phyloP scores from a whole-genome alignment of 2,888 invertebrate genomes.

The Agrochola circellaris region DNA sequence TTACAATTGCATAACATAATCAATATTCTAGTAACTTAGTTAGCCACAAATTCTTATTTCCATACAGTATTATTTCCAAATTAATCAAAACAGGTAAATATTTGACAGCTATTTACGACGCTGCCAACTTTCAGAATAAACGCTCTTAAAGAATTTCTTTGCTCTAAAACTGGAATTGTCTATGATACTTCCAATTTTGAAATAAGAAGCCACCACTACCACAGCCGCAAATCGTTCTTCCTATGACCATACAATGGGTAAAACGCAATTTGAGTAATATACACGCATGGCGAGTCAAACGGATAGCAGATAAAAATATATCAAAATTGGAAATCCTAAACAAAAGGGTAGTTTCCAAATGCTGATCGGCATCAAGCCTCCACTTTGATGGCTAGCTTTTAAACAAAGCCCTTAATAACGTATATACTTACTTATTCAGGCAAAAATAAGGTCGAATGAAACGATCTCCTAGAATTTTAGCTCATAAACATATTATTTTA shows the following conservation, averaged over 20 bases:
- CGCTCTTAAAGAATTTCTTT: neutral
- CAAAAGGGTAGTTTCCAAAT: neutral
- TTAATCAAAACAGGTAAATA: no score
- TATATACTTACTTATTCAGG: constrained; percentile 35
- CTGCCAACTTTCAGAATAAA: no score
- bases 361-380: constrained; percentile 1
- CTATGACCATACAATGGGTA: neutral
- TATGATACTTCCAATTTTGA: neutral
- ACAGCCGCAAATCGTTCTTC: neutral
- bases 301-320: neutral
- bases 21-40: no score
- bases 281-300: constrained; percentile 18
- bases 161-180: neutral
- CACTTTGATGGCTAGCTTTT: constrained; percentile 29
- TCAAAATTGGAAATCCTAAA: constrained; percentile 30
- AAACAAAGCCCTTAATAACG: constrained; percentile 43
- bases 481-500: constrained; percentile 65
- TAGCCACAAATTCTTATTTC: no score
- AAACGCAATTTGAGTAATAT: neutral
- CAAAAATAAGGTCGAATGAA: constrained; percentile 54
- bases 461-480: constrained; percentile 54
- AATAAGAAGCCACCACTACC: neutral
- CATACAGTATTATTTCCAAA: no score
- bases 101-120: no score
- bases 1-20: no score